A percentile compares a stretch with the other conserved stretches of the same genome.
Conservation (phyloP, 2,797 vertebrate genomes). For the Sebastes taczanowskii region DNA sequence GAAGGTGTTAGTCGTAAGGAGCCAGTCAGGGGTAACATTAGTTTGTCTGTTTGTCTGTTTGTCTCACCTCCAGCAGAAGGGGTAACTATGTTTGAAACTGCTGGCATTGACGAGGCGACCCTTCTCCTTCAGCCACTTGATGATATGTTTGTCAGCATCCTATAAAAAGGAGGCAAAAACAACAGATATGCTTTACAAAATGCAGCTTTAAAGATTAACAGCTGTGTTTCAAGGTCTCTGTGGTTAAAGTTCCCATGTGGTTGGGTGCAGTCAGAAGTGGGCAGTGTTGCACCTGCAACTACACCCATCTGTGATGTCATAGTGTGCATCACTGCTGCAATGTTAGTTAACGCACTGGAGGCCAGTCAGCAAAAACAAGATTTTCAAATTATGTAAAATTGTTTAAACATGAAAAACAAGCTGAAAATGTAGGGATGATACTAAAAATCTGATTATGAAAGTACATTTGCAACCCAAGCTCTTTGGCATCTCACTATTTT, state of each 20-base stretch:
- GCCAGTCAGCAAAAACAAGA: background rate
- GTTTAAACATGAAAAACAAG: background rate
- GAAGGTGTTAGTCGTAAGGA: background rate
- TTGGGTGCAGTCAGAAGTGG: background rate
- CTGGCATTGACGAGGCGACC: constrained; percentile 88
- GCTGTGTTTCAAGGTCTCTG: background rate
- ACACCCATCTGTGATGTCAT: background rate
- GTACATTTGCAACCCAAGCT: background rate
- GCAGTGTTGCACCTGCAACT: background rate
- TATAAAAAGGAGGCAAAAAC: constrained; percentile 54
- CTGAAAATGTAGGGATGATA: background rate
- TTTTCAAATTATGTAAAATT: background rate
- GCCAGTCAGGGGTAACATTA: background rate
- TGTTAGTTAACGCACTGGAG: background rate
- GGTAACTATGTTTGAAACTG: constrained; percentile 92
- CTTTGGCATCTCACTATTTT: background rate
- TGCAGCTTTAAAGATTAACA: background rate
- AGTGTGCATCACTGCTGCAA: background rate
- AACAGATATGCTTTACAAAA: background rate
- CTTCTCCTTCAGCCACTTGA: constrained; percentile 90
- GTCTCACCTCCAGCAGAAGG: constrained; percentile 98
- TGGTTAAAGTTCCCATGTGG: background rate
- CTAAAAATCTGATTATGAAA: background rate
- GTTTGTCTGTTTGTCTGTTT: constrained; percentile 11
- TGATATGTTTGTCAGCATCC: constrained; percentile 98